A percentile compares a stretch with the other conserved stretches of the same genome.
These are phyloP conservation scores for Eulemur albifrons DNA, from an alignment of 2,797 vertebrate genomes.

Conservation along the genomic window DNA sequence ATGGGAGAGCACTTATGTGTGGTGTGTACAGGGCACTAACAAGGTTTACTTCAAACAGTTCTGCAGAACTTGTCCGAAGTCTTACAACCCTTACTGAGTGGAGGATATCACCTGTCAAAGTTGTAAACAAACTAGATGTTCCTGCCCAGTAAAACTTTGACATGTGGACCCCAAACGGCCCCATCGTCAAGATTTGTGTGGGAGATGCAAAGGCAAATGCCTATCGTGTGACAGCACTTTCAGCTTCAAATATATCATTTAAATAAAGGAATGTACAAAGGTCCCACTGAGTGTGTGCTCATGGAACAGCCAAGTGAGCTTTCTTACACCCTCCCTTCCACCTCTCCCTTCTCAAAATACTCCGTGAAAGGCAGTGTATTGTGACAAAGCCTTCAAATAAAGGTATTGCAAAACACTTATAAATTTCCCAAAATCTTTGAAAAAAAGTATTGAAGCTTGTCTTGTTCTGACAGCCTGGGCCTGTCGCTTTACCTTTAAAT, in stretches of 20 bases:
- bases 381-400: conserved; percentile 71
- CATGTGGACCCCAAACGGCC: conserved; percentile 97
- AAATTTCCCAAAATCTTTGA: background rate
- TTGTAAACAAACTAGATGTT: conserved; percentile 94
- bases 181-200: conserved; percentile 97
- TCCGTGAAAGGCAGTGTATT: conserved; percentile 1
- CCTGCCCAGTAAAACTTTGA: conserved; percentile 91
- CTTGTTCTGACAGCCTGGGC: background rate
- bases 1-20: too few relatives aligned
- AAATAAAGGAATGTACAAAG: conserved; percentile 36
- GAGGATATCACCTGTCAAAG: conserved; percentile 47
- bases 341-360: background rate
- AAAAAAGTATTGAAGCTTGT: background rate
- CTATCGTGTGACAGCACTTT: conserved; percentile 98
- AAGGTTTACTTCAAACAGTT: too few relatives aligned
- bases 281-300: background rate
- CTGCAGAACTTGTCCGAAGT: too few relatives aligned
- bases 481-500: background rate
- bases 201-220: conserved; percentile 96
- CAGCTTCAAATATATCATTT: conserved; percentile 99
- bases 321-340: background rate
- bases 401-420: conserved; percentile 67
- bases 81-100: too few relatives aligned
- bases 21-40: too few relatives aligned
- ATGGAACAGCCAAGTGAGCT: background rate